phyloP scores from a whole-genome alignment of 2,888 invertebrate genomes.

The Ophonus ardosiacus region DNA sequence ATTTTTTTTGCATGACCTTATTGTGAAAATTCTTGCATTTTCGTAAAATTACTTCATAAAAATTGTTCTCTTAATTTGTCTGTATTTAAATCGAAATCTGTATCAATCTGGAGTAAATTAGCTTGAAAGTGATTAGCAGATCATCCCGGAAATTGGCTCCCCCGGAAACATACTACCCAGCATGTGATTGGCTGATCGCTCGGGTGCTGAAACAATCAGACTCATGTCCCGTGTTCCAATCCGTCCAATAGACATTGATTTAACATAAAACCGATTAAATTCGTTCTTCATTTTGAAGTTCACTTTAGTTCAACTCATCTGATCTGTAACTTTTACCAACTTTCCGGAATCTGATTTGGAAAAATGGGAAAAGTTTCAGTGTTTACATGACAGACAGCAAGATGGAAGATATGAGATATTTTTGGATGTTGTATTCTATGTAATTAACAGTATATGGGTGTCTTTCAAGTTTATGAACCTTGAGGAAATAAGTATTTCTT shows the following conservation, averaged over 20 bases:
- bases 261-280: conserved; percentile 39
- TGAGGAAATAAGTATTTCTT: too few relatives aligned
- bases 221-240: conserved; percentile 11
- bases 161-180: neutral
- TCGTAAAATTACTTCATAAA: too few relatives aligned
- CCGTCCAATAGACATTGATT: conserved; percentile 13
- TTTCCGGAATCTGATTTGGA: neutral
- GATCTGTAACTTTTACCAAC: neutral
- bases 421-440: neutral
- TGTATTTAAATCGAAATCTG: too few relatives aligned
- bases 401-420: neutral
- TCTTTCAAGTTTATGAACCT: too few relatives aligned
- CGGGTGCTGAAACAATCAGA: conserved; percentile 1
- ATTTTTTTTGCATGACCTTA: too few relatives aligned
- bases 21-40: too few relatives aligned
- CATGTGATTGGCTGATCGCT: conserved; percentile 18
- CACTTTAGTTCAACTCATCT: neutral
- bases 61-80: too few relatives aligned
- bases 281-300: neutral
- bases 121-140: neutral
- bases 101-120: neutral
- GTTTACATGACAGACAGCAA: neutral
- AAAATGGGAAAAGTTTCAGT: neutral
- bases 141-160: conserved; percentile 10
- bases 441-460: neutral